phyloP scores from a whole-genome alignment of 2,113 vertebrate genomes.

The Oryzias celebensis region DNA sequence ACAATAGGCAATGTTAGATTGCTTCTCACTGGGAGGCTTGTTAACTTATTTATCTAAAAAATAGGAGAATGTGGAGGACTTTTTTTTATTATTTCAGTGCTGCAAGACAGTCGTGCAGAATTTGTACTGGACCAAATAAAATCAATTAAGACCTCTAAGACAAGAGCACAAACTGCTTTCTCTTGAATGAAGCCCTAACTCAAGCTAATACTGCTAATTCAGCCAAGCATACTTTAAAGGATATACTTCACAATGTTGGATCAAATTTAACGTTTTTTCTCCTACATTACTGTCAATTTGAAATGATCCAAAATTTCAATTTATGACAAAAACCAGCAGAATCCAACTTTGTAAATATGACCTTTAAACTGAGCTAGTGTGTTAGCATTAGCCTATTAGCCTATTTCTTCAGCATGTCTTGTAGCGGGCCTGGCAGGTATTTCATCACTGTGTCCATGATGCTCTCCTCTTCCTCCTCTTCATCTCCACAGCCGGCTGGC shows the following conservation, averaged over 20 bases:
- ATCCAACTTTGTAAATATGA: slow-evolving; percentile 50
- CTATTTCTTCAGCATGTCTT: slow-evolving; percentile 99
- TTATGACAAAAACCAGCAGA: slow-evolving; percentile 16
- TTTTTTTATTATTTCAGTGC: slow-evolving; percentile 31
- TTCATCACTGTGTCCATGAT: slow-evolving; percentile 99
- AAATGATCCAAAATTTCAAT: slow-evolving; percentile 7
- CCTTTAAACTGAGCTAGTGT: slow-evolving; percentile 43
- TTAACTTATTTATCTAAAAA: slow-evolving; percentile 61
- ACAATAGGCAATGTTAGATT: slow-evolving; percentile 51
- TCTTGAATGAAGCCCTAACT: slow-evolving; percentile 37
- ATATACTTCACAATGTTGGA: slow-evolving; percentile 40
- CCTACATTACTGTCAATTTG: slow-evolving; percentile 4
- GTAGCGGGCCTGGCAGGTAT: slow-evolving; percentile 94
- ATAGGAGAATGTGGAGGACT: slow-evolving; percentile 44
- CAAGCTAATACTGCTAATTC: slow-evolving; percentile 21
- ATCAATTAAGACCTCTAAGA: slow-evolving; percentile 54
- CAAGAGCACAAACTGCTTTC: slow-evolving; percentile 44
- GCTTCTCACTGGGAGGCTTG: slow-evolving; percentile 53
- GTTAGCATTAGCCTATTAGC: slow-evolving; percentile 33
- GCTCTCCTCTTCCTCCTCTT: slow-evolving; percentile 90
- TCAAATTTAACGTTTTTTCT: slow-evolving; percentile 23
- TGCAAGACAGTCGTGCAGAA: slow-evolving; percentile 46
- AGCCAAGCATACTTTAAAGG: slow-evolving; percentile 33
- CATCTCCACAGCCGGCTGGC: slow-evolving; percentile 79
- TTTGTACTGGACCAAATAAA: slow-evolving; percentile 29